Base-by-base conservation (phyloP, 37 sponge, comb jelly and placozoan species). In the Petrosia ficiformis region DNA sequence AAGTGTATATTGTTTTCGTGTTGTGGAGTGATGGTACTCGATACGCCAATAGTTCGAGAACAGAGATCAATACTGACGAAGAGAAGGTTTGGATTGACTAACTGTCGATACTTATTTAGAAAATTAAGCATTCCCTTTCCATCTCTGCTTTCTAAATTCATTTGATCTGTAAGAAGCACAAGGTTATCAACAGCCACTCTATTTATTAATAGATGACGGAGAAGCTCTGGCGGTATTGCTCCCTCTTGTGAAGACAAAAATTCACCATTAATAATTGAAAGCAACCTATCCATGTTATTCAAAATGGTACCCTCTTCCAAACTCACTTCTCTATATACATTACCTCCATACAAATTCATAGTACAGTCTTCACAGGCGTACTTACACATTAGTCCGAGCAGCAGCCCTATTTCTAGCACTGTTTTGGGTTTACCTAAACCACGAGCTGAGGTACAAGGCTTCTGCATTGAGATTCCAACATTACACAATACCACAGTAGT, bases 331-430 rank as follows among this genome's bases (percentile, higher is more conserved):
- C 72, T 42, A 40, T 57, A 75, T 10, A 8, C 22, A 67, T 39
- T 30, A n/a, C 72, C 44, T 31, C 89, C 94, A 34, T 80, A 96
- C 24, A 90, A 29, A 29, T 76, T 16, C 73, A 99, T 52, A n/a
- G 81, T 80, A 77, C 92, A 93, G 28, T 90, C 68, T 73, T 99
- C 99, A 61, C 99, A 93, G 39, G 96, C 84, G 59, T 84, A 95
- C 86, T 93, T 95, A 56, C 94, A 95, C 99, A 99, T 99, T 25
- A 99, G 77, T 11, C 89, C 92, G 68, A 99, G 87, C 83, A 99
- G 78, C 2, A 93, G 38, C 3, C 91, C 94, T 2, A 99, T 91
- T 37, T 92, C 93, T 40, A 63, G 52, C 4, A 96, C 91, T 0
- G 87, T 93, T 22, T 91, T 75, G 0, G 97, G 97, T 37, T 89